Percentiles rank a stretch among this genome's conserved stretches.
Evolutionary conservation across 2,797 vertebrate genomes (phyloP).

Genomic region (Peromyscus eremicus): DNA sequence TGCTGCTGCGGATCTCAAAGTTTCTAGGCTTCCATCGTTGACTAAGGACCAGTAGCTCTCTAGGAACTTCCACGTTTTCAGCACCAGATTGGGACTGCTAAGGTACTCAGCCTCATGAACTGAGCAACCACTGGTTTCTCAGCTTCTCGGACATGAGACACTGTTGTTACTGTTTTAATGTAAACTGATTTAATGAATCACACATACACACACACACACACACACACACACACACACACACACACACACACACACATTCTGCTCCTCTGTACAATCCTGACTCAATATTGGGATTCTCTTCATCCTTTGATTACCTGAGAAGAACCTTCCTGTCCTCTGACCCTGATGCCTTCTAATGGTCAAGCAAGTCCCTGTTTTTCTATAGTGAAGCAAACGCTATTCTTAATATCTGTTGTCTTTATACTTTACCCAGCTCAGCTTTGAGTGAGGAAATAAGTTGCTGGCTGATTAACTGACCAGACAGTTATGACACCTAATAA

Average conservation of each 20-base stretch:
- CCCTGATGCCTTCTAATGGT: not conserved
- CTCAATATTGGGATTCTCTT: not conserved
- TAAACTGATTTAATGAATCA: not conserved
- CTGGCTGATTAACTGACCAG: not conserved
- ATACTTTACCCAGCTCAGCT: slow-evolving; percentile 56
- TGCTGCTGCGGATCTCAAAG: not conserved
- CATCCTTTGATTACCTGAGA: not conserved
- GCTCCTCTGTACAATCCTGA: not conserved
- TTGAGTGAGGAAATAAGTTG: slow-evolving; percentile 25
- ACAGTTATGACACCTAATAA: not conserved
- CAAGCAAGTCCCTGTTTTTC: not conserved
- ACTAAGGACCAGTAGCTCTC: not conserved
- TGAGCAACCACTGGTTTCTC: not conserved
- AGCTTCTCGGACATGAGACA: not conserved
- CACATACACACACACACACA: not conserved
- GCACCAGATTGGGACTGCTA: not conserved
- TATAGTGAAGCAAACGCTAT: not conserved
- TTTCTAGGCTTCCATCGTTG: not conserved
- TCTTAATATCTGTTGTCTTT: not conserved
- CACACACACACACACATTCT: not conserved
- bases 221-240: not conserved
- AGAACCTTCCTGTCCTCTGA: not conserved
- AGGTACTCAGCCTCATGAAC: not conserved
- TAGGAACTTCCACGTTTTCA: not conserved
- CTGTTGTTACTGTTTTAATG: not conserved